Percentiles rank a stretch among this genome's conserved stretches.
Conservation (phyloP, 2,888 invertebrate species). For the Troides aeacus region DNA sequence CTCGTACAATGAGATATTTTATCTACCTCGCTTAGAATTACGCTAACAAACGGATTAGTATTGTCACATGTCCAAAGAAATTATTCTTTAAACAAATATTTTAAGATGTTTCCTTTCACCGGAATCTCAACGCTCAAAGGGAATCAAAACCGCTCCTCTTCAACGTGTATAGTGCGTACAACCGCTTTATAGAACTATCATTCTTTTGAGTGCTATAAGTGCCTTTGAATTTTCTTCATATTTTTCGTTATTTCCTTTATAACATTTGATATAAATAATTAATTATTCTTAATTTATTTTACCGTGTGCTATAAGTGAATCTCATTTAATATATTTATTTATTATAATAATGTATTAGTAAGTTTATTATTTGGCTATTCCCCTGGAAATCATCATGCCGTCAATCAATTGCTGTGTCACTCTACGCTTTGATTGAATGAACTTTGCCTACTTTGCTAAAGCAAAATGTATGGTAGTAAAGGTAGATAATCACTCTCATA, state of each 20-base stretch:
- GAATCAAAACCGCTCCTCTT: too few relatives aligned
- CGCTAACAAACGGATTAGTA: too few relatives aligned
- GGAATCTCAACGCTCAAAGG: too few relatives aligned
- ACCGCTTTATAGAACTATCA: too few relatives aligned
- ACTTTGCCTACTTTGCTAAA: constrained; percentile 45
- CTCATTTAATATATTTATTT: constrained; percentile 4
- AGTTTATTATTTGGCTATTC: not conserved
- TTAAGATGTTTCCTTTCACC: too few relatives aligned
- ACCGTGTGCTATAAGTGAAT: constrained; percentile 13
- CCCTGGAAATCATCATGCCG: not conserved
- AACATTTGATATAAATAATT: not conserved
- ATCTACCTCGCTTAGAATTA: too few relatives aligned
- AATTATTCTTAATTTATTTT: not conserved
- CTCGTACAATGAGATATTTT: too few relatives aligned
- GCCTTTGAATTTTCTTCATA: not conserved
- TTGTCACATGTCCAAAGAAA: too few relatives aligned
- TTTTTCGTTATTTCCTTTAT: not conserved
- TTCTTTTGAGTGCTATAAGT: too few relatives aligned
- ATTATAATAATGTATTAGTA: not conserved
- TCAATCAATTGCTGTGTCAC: constrained; percentile 30
- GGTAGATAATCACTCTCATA: too few relatives aligned
- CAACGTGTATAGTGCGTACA: too few relatives aligned
- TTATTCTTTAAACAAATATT: too few relatives aligned
- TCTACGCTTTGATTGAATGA: constrained; percentile 33
- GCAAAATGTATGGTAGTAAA: constrained; percentile 8